These are phyloP conservation scores for Metaphire vulgaris DNA, from an alignment of 1,140 invertebrate genomes.

Conservation along the genomic window DNA sequence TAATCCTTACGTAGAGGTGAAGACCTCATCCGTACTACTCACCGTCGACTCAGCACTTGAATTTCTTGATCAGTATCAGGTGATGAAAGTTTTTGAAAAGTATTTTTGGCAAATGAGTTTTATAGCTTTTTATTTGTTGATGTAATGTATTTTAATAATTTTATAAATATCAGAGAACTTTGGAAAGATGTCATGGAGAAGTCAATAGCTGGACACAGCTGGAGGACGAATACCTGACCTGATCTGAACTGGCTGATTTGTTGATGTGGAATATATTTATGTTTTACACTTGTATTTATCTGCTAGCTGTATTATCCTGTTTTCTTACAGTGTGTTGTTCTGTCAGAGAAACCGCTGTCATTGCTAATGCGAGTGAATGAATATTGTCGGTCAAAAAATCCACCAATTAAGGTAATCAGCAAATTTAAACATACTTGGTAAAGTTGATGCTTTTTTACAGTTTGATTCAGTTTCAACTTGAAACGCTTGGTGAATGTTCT, in stretches of 20 bases:
- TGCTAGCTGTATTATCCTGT: too few species aligned
- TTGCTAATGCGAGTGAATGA: constrained; percentile 43
- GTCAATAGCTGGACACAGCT: too few species aligned
- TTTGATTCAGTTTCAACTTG: too few species aligned
- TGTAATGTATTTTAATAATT: too few species aligned
- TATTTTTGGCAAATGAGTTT: neutral
- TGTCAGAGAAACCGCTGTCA: constrained; percentile 42
- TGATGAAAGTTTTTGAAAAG: constrained; percentile 21
- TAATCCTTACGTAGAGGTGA: constrained; percentile 50
- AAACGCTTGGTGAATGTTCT: too few species aligned
- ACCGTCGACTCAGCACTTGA: constrained; percentile 35
- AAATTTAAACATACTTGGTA: too few species aligned
- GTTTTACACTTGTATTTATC: neutral
- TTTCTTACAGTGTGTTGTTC: constrained; percentile 50
- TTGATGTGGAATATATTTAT: neutral
- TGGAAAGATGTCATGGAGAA: too few species aligned
- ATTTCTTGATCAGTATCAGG: constrained; percentile 43
- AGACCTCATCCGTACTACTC: constrained; percentile 34
- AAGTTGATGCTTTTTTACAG: too few species aligned
- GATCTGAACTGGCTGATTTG: neutral
- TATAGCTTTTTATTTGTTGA: neutral
- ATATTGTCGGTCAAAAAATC: constrained; percentile 41
- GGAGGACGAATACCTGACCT: too few species aligned
- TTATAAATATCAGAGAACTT: too few species aligned
- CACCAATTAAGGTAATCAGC: constrained; percentile 42